Conservation (phyloP, 2,113 vertebrate genomes). For the Aythya baeri region DNA sequence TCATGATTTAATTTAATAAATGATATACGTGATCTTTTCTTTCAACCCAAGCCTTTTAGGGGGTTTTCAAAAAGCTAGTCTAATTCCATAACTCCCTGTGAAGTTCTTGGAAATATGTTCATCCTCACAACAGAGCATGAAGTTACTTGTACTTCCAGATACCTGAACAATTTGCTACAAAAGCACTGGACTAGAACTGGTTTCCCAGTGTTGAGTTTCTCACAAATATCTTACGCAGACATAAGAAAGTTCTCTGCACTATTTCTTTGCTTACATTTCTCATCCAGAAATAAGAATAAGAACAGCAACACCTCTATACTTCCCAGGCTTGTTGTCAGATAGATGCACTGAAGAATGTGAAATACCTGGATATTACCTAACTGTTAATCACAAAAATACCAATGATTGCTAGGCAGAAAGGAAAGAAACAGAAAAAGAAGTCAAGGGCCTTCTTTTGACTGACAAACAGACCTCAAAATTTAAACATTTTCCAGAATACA, state of each 20-base stretch:
- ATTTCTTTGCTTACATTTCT: not conserved
- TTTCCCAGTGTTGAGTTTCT: not conserved
- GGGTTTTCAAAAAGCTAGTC: not conserved
- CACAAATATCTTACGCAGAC: not conserved
- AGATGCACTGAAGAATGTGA: not conserved
- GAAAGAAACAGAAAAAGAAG: not conserved
- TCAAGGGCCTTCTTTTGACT: not conserved
- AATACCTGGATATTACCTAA: not conserved
- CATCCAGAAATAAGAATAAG: not conserved
- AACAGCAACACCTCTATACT: rapidly evolving
- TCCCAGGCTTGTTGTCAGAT: not conserved
- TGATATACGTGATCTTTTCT: not conserved
- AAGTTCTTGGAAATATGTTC: not conserved
- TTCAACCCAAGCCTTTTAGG: not conserved
- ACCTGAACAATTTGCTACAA: not conserved
- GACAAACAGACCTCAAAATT: not conserved
- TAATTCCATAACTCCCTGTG: not conserved
- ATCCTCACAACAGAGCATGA: not conserved
- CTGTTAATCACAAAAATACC: not conserved
- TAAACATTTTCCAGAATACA: not conserved
- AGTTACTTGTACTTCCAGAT: not conserved
- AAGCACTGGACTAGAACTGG: not conserved
- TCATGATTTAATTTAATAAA: not conserved
- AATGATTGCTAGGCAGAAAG: not conserved
- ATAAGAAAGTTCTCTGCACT: not conserved